Conservation (phyloP, 2,888 invertebrate genomes). For the Sphaerophoria rueppellii region DNA sequence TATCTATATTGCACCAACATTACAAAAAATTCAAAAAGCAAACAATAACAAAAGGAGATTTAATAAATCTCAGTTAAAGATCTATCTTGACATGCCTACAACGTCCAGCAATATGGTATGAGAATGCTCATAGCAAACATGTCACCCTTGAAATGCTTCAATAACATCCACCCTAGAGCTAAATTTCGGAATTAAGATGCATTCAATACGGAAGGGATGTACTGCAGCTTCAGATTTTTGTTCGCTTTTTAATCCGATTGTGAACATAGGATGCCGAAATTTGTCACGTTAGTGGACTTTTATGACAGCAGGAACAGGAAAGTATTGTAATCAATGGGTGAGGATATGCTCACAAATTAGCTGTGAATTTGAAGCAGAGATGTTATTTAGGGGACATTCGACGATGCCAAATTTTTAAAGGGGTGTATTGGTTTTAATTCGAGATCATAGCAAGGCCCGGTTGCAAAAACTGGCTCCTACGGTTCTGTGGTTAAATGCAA, state of each 20-base stretch:
- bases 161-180: slow-evolving; percentile 19
- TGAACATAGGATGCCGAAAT: slow-evolving; percentile 68
- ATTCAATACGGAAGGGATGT: slow-evolving; percentile 51
- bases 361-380: too few relatives aligned
- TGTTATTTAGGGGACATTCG: too few relatives aligned
- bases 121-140: slow-evolving; percentile 42
- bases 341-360: too few relatives aligned
- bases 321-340: not conserved
- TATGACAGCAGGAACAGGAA: slow-evolving; percentile 53
- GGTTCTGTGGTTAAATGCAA: too few relatives aligned
- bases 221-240: not conserved
- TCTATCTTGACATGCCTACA: too few relatives aligned
- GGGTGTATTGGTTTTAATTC: too few relatives aligned
- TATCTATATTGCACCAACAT: slow-evolving; percentile 4
- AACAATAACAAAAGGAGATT: slow-evolving; percentile 35
- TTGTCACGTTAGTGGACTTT: slow-evolving; percentile 71
- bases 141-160: slow-evolving; percentile 22
- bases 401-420: too few relatives aligned
- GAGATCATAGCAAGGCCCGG: too few relatives aligned
- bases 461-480: too few relatives aligned
- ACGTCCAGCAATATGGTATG: not conserved
- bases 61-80: slow-evolving; percentile 48
- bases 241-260: slow-evolving; percentile 60
- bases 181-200: not conserved
- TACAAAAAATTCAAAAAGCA: slow-evolving; percentile 11